Percentiles rank a stretch among this genome's conserved stretches.
These are phyloP conservation scores for Corythornis cristatus DNA, from an alignment of 2,113 vertebrate genomes.

Conservation along the genomic window DNA sequence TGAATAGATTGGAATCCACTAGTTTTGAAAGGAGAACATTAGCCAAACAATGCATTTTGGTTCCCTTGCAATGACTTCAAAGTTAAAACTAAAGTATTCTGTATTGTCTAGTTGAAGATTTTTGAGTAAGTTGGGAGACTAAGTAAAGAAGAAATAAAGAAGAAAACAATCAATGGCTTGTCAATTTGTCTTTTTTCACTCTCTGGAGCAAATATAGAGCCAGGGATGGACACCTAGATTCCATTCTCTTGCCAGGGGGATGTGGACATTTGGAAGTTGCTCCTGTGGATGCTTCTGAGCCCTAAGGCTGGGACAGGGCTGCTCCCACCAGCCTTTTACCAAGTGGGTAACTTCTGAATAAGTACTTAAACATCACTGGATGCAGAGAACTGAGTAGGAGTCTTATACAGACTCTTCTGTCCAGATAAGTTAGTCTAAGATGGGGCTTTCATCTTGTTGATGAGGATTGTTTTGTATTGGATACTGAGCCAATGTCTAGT, in stretches of 20 bases:
- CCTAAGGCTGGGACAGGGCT: neutral
- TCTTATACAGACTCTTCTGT: neutral
- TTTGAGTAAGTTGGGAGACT: neutral
- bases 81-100: neutral
- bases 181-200: neutral
- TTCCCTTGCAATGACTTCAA: neutral
- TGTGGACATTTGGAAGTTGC: neutral
- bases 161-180: neutral
- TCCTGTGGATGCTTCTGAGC: neutral
- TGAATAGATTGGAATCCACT: neutral
- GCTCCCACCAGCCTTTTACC: neutral
- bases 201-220: neutral
- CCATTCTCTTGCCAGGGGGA: accelerated
- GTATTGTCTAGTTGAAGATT: neutral
- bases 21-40: neutral
- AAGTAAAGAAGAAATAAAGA: neutral
- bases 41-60: neutral
- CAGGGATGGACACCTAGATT: neutral
- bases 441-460: neutral
- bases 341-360: neutral
- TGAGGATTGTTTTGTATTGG: neutral
- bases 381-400: neutral
- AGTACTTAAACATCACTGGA: neutral
- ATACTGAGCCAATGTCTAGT: neutral
- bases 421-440: neutral